Evolutionary conservation across 2,797 vertebrate genomes (phyloP).

Genomic region (Meda fulgida): DNA sequence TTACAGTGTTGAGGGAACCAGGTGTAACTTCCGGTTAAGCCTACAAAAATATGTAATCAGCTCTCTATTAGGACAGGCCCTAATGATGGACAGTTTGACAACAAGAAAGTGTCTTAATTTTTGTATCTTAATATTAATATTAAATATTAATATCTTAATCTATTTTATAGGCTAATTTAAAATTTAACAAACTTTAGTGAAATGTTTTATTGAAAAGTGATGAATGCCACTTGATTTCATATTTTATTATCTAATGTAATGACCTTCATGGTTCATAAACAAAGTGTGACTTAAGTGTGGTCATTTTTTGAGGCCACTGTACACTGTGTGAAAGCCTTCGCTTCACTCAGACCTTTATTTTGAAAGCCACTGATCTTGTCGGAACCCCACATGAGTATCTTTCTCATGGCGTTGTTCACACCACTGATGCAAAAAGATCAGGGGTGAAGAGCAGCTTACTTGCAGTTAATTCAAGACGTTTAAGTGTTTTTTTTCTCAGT

Average conservation of each 20-base stretch:
- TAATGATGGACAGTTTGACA: too few relatives aligned
- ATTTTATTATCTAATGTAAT: background rate
- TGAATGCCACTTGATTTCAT: background rate
- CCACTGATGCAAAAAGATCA: background rate
- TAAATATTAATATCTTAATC: background rate
- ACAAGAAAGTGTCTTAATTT: too few relatives aligned
- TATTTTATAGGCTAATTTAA: background rate
- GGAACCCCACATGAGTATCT: background rate
- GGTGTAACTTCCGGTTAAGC: too few relatives aligned
- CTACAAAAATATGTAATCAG: too few relatives aligned
- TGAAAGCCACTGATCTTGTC: background rate
- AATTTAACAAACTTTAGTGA: background rate
- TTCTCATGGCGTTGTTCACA: background rate
- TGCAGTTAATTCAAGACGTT: background rate
- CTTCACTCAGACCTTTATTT: conserved; percentile 12
- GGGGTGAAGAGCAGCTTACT: background rate
- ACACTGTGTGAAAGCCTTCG: background rate
- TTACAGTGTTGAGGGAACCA: too few relatives aligned
- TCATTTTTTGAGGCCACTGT: background rate
- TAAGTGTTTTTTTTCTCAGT: background rate
- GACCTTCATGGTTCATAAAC: too few relatives aligned
- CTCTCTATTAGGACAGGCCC: too few relatives aligned
- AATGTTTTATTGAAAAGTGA: background rate
- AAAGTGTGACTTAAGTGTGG: background rate
- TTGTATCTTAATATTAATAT: background rate